Percentiles rank a stretch among this genome's conserved stretches.
Evolutionary conservation across 2,797 vertebrate species (phyloP).

Genomic region (Ispidina lecontei): DNA sequence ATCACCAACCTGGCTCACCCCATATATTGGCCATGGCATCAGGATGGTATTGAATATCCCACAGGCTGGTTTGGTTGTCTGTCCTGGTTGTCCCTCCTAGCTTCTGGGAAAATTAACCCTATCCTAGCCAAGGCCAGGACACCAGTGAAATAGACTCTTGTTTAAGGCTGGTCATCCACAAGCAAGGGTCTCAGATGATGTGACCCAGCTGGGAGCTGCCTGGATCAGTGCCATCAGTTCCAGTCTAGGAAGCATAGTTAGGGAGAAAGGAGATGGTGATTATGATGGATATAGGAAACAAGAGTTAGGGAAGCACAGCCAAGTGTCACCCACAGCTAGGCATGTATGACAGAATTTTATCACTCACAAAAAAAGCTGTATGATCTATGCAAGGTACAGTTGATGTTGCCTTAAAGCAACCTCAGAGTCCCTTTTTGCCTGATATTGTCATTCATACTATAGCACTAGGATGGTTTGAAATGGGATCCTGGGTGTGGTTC

Average conservation of each 20-base stretch:
- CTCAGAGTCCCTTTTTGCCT: background rate
- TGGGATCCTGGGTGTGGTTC: background rate
- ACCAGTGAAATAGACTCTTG: background rate
- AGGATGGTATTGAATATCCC: background rate
- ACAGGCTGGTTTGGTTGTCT: background rate
- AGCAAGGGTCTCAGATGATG: background rate
- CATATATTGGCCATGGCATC: background rate
- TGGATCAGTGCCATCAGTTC: background rate
- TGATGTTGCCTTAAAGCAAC: background rate
- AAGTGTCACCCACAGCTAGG: background rate
- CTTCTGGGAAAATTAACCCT: background rate
- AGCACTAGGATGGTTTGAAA: background rate
- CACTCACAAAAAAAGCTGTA: background rate
- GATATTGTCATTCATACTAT: background rate
- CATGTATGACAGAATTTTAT: background rate
- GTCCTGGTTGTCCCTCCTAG: background rate
- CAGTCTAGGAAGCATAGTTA: background rate
- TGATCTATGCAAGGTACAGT: background rate
- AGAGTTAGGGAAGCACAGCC: background rate
- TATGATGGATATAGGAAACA: background rate
- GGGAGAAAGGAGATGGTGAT: background rate
- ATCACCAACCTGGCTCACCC: background rate
- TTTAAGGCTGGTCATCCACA: background rate
- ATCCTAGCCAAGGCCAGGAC: background rate
- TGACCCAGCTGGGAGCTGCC: background rate